Evolutionary conservation across 2,113 vertebrate species (phyloP), one percentile per base, ranked within the genome.

Genomic region (Vireo altiloquus): DNA sequence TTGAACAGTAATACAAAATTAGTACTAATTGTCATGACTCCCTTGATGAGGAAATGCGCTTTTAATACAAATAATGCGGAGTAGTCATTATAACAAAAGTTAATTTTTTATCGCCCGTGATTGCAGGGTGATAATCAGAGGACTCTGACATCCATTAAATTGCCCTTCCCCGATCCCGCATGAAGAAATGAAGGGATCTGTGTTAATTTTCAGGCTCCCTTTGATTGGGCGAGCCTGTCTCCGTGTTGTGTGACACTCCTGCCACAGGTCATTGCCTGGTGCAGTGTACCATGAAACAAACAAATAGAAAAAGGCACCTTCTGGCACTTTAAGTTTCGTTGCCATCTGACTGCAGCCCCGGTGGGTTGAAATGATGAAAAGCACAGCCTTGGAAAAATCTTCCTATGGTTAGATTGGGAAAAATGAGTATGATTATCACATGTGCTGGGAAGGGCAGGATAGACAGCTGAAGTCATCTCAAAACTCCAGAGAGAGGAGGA

Each of bases 301-400:
- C 99, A 99, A 99, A 99, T 99, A 99, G 99, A 99, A 99, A 99
- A 99, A 98, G 98, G 98, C 99, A 99, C 99, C 98, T 99, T 98
- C 99, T 99, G 99, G 98, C 99, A 99, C 98, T 99, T 97, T 96
- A 98, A 98, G 98, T 98, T 98, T 98, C 97, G 90, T 98, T 98
- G 98, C 98, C 98, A 98, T 97, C 98, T 97, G 96, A 98, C 98
- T 98, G 97, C 97, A 94, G 98, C 98, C 97, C 98, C 75, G 95
- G 97, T 96, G 98, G 98, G 97, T 95, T 97, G 97, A 97, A 96
- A 97, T 98, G 98, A 99, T 98, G 98, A 99, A 98, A 98, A 98
- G 97, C 97, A 86, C 94, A 97, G 95, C 94, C 97, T 98, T 89
- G 95, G 97, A 98, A 97, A 97, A 97, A 98, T 98, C 97, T 98